A percentile compares a stretch with the other conserved stretches of the same genome.
These are phyloP conservation scores for Euzetes globulus DNA, from an alignment of 2,888 invertebrate genomes.

Conservation along the genomic window DNA sequence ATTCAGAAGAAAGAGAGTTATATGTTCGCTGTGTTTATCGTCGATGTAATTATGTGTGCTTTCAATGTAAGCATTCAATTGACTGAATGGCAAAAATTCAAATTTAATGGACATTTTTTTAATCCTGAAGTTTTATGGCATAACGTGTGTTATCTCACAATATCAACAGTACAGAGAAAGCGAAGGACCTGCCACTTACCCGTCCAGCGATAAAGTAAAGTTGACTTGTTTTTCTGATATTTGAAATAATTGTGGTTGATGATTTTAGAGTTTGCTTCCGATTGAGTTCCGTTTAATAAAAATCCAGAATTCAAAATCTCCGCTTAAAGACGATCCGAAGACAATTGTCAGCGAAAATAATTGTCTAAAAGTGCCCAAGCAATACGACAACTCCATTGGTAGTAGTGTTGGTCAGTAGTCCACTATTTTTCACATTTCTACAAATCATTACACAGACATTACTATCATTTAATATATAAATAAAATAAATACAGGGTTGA, in stretches of 20 bases:
- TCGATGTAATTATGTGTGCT: neutral
- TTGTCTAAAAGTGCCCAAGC: neutral
- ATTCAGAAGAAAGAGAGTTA: neutral
- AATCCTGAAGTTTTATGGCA: constrained; percentile 6
- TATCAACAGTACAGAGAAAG: neutral
- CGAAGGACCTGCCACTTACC: neutral
- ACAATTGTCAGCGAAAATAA: neutral
- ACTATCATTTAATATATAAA: too few species aligned
- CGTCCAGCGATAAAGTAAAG: neutral
- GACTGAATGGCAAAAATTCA: neutral
- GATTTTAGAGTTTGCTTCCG: neutral
- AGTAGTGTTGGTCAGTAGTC: neutral
- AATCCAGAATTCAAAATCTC: neutral
- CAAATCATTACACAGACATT: neutral
- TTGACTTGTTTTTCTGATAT: neutral
- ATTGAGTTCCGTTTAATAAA: neutral
- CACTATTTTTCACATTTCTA: neutral
- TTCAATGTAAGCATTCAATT: neutral
- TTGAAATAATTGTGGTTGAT: neutral
- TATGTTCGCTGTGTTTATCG: neutral
- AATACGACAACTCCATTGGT: neutral
- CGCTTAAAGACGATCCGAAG: neutral
- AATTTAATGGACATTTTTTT: too few species aligned
- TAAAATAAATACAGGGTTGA: too few species aligned
- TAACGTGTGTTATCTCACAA: neutral